A percentile compares a stretch with the other conserved stretches of the same genome.
These are phyloP conservation scores for Pyxicephalus adspersus DNA, from an alignment of 2,113 vertebrate species.

Conservation along the genomic window DNA sequence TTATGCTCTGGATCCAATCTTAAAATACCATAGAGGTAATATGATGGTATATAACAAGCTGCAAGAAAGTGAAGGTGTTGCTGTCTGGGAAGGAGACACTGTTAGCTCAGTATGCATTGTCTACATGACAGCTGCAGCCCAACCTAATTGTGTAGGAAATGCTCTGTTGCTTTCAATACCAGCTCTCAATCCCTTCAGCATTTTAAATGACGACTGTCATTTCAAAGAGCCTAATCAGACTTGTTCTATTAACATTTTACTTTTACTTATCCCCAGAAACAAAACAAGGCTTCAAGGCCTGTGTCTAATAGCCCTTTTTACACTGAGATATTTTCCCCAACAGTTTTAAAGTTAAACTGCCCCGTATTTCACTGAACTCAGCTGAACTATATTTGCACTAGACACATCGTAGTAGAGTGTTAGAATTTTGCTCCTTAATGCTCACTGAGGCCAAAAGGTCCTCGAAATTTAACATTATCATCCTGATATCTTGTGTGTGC, in stretches of 20 bases:
- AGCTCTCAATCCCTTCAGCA: not conserved
- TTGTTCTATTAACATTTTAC: not conserved
- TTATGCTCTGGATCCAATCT: conserved; percentile 1
- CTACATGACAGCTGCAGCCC: not conserved
- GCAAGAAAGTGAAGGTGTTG: not conserved
- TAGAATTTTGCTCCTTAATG: too few species aligned
- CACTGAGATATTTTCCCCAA: too few species aligned
- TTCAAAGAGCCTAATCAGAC: not conserved
- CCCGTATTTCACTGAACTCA: too few species aligned
- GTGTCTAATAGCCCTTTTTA: too few species aligned
- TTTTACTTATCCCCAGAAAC: not conserved
- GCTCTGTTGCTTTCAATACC: not conserved
- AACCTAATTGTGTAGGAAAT: not conserved
- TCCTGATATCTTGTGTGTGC: too few species aligned
- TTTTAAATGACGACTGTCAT: not conserved
- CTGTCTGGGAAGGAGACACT: not conserved
- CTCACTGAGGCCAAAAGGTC: too few species aligned
- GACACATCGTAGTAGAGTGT: too few species aligned
- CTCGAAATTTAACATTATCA: too few species aligned
- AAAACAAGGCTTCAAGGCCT: too few species aligned
- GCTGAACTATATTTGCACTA: too few species aligned
- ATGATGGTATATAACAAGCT: conserved; percentile 12
- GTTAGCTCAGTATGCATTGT: not conserved
- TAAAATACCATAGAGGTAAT: conserved; percentile 19
- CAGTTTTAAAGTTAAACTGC: too few species aligned